These are phyloP conservation scores for Scyliorhinus canicula DNA, from an alignment of 2,797 vertebrate genomes.

Conservation along the genomic window DNA sequence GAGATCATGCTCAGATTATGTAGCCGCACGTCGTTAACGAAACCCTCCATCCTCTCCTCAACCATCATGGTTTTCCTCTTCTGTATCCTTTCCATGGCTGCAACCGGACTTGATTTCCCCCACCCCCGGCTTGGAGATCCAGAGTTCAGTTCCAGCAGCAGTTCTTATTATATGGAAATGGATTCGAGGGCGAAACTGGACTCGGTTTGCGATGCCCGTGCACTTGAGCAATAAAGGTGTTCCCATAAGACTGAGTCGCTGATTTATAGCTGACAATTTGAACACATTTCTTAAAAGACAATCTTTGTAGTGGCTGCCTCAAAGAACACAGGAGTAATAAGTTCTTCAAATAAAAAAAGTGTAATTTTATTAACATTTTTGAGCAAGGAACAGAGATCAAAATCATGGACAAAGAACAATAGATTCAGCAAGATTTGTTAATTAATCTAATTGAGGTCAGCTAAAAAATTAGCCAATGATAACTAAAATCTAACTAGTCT, in stretches of 20 bases:
- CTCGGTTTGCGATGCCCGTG: neutral
- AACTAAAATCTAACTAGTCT: neutral
- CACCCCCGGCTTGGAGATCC: neutral
- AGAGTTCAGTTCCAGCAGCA: neutral
- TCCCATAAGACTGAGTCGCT: neutral
- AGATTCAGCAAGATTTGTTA: neutral
- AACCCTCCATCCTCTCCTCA: neutral
- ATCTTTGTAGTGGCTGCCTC: neutral
- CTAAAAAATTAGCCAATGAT: neutral
- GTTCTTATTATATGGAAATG: neutral
- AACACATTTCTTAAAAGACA: neutral
- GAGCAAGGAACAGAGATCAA: neutral
- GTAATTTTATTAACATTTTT: neutral
- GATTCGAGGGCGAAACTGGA: neutral
- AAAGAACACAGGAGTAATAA: neutral
- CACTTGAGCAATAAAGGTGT: neutral
- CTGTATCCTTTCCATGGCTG: neutral
- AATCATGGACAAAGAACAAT: neutral
- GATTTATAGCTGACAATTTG: neutral
- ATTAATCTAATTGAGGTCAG: neutral
- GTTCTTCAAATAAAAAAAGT: neutral
- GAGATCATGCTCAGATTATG: neutral
- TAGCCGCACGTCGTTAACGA: neutral
- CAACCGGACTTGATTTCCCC: neutral
- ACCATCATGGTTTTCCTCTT: neutral